phyloP scores from a whole-genome alignment of 2,888 invertebrate genomes.

The Azorinus chamasolen region DNA sequence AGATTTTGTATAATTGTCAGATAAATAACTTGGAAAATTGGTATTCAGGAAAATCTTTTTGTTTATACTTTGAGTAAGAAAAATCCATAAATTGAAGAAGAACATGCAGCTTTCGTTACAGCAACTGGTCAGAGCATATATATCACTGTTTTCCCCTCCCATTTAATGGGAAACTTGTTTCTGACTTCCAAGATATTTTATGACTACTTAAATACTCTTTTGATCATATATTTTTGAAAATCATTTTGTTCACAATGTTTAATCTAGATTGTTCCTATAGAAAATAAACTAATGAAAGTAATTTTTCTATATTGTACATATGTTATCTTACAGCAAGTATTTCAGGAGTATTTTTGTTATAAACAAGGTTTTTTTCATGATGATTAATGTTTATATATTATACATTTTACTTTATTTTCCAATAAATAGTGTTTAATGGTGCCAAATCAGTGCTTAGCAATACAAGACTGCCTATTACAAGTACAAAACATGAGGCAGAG shows the following conservation, averaged over 20 bases:
- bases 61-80: too few species aligned
- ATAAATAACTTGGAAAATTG: slow-evolving; percentile 15
- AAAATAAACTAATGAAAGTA: neutral
- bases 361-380: slow-evolving; percentile 45
- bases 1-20: slow-evolving; percentile 3
- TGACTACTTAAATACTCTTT: slow-evolving; percentile 36
- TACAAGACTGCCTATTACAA: slow-evolving; percentile 42
- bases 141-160: neutral
- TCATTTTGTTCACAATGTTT: slow-evolving; percentile 41
- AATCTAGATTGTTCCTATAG: slow-evolving; percentile 36
- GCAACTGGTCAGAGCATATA: too few species aligned
- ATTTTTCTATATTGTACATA: slow-evolving; percentile 57
- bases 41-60: neutral
- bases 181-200: slow-evolving; percentile 42
- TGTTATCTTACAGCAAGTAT: slow-evolving; percentile 64
- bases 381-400: slow-evolving; percentile 65
- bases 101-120: too few species aligned
- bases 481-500: slow-evolving; percentile 1
- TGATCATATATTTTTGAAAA: slow-evolving; percentile 40
- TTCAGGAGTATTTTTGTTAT: slow-evolving; percentile 67
- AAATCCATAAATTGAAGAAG: too few species aligned
- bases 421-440: slow-evolving; percentile 45
- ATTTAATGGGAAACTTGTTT: neutral
- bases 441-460: slow-evolving; percentile 64
- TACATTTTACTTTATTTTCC: slow-evolving; percentile 67